phyloP scores from a whole-genome alignment of 2,888 invertebrate species.

The Oegoconia quadripuncta region DNA sequence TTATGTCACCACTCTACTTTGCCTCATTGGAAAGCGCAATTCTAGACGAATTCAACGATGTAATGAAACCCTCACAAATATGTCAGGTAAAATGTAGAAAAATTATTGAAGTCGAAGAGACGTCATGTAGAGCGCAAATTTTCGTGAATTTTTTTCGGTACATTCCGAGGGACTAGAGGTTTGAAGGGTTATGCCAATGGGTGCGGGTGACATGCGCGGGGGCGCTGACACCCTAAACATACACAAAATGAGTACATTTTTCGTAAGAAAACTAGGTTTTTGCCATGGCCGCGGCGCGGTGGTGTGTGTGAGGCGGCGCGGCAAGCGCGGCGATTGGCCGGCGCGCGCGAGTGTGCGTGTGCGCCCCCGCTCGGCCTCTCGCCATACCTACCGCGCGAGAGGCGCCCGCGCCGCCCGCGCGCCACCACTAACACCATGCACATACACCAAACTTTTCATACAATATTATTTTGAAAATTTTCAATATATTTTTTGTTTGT shows the following conservation, averaged over 20 bases:
- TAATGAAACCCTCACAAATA: conserved; percentile 24
- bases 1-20: conserved; percentile 24
- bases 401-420: conserved; percentile 29
- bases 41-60: conserved; percentile 22
- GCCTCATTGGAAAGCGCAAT: conserved; percentile 32
- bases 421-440: conserved; percentile 30
- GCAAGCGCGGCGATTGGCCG: conserved; percentile 60
- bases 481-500: too few relatives aligned
- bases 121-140: conserved; percentile 33
- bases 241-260: conserved; percentile 58
- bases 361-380: conserved; percentile 63
- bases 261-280: conserved; percentile 53
- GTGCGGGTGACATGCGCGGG: conserved; percentile 52
- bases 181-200: conserved; percentile 16
- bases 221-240: conserved; percentile 51
- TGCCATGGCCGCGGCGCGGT: conserved; percentile 34
- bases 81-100: conserved; percentile 29
- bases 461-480: not conserved
- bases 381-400: conserved; percentile 47
- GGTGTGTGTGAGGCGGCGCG: conserved; percentile 50
- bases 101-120: conserved; percentile 34
- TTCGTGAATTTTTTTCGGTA: conserved; percentile 54
- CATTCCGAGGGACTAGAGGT: conserved; percentile 21
- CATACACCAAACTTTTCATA: conserved; percentile 15
- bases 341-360: conserved; percentile 45